Conservation (phyloP, 2,888 invertebrate species). For the Nudaria mundana region DNA sequence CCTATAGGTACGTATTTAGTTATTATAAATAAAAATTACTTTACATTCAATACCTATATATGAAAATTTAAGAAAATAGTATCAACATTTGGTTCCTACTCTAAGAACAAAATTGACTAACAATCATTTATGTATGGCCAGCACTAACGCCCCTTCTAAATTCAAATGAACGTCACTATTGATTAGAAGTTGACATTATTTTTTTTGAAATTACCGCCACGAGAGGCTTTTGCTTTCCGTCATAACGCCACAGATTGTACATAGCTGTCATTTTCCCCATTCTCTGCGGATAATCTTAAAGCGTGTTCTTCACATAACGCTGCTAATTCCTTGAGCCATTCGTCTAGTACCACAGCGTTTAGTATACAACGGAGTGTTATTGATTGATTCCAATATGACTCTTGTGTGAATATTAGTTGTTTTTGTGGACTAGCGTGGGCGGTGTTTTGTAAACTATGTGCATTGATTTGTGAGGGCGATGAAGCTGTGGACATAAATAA, state of each 20-base stretch:
- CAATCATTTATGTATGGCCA: slow-evolving; percentile 22
- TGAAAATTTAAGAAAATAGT: no score
- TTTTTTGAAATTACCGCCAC: slow-evolving; percentile 32
- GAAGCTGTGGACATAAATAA: slow-evolving; percentile 30
- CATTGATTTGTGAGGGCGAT: slow-evolving; percentile 42
- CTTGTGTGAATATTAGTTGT: slow-evolving; percentile 62
- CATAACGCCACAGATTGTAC: slow-evolving; percentile 68
- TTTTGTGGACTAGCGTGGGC: slow-evolving; percentile 45
- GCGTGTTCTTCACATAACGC: slow-evolving; percentile 97
- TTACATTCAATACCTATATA: no score
- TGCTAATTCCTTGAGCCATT: slow-evolving; percentile 97
- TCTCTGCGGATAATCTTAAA: slow-evolving; percentile 65
- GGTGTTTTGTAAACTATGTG: slow-evolving; percentile 39
- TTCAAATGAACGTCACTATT: slow-evolving; percentile 32
- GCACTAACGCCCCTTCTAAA: slow-evolving; percentile 12
- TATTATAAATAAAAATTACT: no score
- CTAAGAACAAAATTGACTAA: slow-evolving; percentile 28
- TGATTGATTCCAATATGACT: slow-evolving; percentile 72
- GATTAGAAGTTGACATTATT: slow-evolving; percentile 25
- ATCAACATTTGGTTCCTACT: no score
- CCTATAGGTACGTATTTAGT: no score
- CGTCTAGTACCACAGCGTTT: slow-evolving; percentile 93
- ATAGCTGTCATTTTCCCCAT: slow-evolving; percentile 62
- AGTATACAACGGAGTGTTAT: slow-evolving; percentile 64
- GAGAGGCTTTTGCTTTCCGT: slow-evolving; percentile 56